Percentiles rank a stretch among this genome's conserved stretches.
These are phyloP conservation scores for Thera obeliscata DNA, from an alignment of 2,888 invertebrate species.

Conservation along the genomic window DNA sequence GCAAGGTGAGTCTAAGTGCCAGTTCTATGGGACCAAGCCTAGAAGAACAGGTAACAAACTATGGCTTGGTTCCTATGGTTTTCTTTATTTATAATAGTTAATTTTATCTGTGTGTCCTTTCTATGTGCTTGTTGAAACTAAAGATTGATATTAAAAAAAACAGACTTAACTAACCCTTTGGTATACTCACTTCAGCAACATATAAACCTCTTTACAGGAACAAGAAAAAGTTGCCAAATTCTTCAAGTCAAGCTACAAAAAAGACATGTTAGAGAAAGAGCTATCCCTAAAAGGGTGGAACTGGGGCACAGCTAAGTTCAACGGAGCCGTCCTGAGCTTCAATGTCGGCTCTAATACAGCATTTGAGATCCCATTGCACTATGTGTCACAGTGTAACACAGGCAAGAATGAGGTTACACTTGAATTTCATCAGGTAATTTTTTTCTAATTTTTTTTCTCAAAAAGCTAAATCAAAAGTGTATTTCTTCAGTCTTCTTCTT, in stretches of 20 bases:
- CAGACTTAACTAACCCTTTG: not conserved
- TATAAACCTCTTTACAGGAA: constrained; percentile 84
- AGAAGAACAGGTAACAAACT: no score
- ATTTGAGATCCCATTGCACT: constrained; percentile 97
- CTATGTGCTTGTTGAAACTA: not conserved
- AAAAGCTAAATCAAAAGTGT: no score
- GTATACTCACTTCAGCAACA: not conserved
- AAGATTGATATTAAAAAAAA: not conserved
- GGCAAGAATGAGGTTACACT: constrained; percentile 99
- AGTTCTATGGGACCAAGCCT: no score
- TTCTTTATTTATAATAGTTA: no score
- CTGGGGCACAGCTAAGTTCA: constrained; percentile 98
- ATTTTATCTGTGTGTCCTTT: no score
- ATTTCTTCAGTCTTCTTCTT: no score
- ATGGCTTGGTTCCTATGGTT: no score
- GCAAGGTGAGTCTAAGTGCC: no score
- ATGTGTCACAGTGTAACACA: constrained; percentile 97
- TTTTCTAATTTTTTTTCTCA: not conserved
- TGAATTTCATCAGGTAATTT: constrained; percentile 95
- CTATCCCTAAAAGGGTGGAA: constrained; percentile 99
- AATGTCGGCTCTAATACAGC: constrained; percentile 93
- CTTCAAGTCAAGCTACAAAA: constrained; percentile 91
- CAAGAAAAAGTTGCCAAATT: constrained; percentile 97
- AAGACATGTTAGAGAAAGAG: constrained; percentile 95
- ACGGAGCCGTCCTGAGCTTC: constrained; percentile 93